Evolutionary conservation across 2,888 invertebrate species (phyloP).

Genomic region (Athetis lepigone): DNA sequence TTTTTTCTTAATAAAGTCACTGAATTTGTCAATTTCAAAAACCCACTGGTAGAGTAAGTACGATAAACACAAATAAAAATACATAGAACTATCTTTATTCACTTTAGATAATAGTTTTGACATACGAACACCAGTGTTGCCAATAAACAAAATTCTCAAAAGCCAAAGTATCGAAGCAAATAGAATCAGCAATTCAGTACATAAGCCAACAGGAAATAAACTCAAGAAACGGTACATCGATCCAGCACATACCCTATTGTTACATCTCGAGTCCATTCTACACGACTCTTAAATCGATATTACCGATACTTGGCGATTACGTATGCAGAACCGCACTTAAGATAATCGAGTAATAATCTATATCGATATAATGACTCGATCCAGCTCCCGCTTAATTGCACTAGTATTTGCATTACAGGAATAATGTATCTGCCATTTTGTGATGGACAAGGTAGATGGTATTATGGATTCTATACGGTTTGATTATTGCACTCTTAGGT

Average conservation of each 20-base stretch:
- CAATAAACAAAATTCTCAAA: not conserved
- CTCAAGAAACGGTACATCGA: slow-evolving; percentile 38
- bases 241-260: slow-evolving; percentile 47
- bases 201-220: slow-evolving; percentile 49
- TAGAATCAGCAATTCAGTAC: slow-evolving; percentile 4
- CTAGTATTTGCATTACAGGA: slow-evolving; percentile 65
- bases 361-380: slow-evolving; percentile 67
- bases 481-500: not conserved
- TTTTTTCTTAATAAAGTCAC: no score
- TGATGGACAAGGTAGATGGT: slow-evolving; percentile 46
- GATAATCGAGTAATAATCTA: slow-evolving; percentile 68
- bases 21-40: no score
- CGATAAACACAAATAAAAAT: no score
- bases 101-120: not conserved
- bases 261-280: slow-evolving; percentile 42
- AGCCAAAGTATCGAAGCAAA: not conserved
- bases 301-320: slow-evolving; percentile 62
- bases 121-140: not conserved
- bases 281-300: slow-evolving; percentile 57
- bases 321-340: slow-evolving; percentile 64
- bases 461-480: slow-evolving; percentile 44
- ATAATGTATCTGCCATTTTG: slow-evolving; percentile 50
- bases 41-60: no score
- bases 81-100: no score
- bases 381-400: slow-evolving; percentile 64